These are phyloP conservation scores for Colletes latitarsis DNA, from an alignment of 1,140 invertebrate genomes.

Conservation along the genomic window DNA sequence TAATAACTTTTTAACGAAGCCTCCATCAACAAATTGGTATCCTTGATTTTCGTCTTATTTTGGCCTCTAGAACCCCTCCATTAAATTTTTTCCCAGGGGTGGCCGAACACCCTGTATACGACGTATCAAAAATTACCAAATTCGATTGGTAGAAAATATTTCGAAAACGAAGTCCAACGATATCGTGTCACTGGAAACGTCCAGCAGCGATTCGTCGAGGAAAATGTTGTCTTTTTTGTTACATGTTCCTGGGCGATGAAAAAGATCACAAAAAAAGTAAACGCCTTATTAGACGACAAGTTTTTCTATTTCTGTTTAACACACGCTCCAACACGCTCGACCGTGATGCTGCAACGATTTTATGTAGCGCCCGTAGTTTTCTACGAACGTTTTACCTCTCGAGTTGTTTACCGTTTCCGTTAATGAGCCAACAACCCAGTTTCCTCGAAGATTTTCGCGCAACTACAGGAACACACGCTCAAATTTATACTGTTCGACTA, in stretches of 20 bases:
- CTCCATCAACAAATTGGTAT: too few relatives aligned
- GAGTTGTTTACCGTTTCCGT: neutral
- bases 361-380: neutral
- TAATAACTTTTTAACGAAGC: too few relatives aligned
- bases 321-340: neutral
- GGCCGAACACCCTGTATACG: too few relatives aligned
- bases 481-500: neutral
- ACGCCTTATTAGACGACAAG: neutral
- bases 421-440: conserved; percentile 25
- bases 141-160: too few relatives aligned
- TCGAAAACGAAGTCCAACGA: too few relatives aligned
- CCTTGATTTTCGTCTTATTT: too few relatives aligned
- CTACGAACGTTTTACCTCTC: neutral
- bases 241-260: neutral
- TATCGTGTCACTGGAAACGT: too few relatives aligned
- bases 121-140: too few relatives aligned
- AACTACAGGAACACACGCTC: conserved; percentile 3
- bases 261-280: neutral
- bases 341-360: neutral
- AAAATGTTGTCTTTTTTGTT: neutral
- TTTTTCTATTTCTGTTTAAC: conserved; percentile 11
- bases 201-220: too few relatives aligned
- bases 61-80: too few relatives aligned
- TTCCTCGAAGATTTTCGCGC: neutral
- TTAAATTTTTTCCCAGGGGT: too few relatives aligned